phyloP scores from a whole-genome alignment of 2,888 invertebrate genomes.

The Amblyjoppa fuscipennis region DNA sequence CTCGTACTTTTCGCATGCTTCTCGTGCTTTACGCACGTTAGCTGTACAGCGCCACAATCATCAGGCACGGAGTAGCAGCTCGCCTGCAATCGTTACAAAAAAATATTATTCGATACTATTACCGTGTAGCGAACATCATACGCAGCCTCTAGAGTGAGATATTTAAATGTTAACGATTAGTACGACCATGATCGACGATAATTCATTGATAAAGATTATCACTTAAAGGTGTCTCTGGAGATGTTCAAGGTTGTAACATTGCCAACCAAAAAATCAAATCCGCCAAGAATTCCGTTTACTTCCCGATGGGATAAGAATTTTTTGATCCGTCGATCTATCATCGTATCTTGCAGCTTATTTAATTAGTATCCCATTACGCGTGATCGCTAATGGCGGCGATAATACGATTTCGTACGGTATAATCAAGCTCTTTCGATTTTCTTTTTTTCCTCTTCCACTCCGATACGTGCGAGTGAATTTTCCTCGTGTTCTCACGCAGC shows the following conservation, averaged over 20 bases:
- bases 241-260: background rate
- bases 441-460: background rate
- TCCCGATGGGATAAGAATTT: background rate
- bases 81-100: too few species aligned
- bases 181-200: background rate
- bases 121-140: too few species aligned
- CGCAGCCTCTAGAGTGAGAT: too few species aligned
- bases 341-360: background rate
- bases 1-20: background rate
- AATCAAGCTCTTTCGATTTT: background rate
- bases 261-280: background rate
- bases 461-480: conserved; percentile 47
- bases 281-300: background rate
- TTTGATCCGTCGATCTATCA: background rate
- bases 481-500: conserved; percentile 53
- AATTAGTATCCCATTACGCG: background rate
- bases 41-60: too few species aligned
- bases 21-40: too few species aligned
- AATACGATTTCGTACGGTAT: background rate
- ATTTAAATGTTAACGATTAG: too few species aligned
- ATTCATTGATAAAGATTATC: background rate
- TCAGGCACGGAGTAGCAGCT: too few species aligned
- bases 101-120: too few species aligned
- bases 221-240: background rate
- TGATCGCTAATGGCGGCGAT: background rate